These are phyloP conservation scores for Cryptophagus acutangulus DNA, from an alignment of 2,888 invertebrate genomes.

Conservation along the genomic window DNA sequence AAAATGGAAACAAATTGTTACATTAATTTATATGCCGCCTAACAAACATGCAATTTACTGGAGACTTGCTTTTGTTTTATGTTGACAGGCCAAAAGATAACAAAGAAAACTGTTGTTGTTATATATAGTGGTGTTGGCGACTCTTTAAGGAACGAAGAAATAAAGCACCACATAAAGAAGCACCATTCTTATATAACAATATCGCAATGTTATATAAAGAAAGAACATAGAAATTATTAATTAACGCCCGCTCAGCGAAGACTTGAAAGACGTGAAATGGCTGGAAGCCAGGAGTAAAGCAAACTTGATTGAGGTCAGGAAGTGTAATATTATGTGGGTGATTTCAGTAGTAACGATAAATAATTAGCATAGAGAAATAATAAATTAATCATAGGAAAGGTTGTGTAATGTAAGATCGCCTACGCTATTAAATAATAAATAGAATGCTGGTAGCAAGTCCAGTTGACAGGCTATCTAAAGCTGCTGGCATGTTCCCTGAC, in stretches of 20 bases:
- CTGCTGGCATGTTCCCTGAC: slow-evolving; percentile 19
- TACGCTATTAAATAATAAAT: too few relatives aligned
- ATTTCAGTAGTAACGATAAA: too few relatives aligned
- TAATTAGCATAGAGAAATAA: too few relatives aligned
- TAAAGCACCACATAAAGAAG: slow-evolving; percentile 8
- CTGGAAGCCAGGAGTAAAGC: too few relatives aligned
- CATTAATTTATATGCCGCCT: slow-evolving; percentile 30
- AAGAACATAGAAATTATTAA: too few relatives aligned
- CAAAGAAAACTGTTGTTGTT: too few relatives aligned
- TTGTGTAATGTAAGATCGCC: too few relatives aligned
- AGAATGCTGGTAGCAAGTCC: slow-evolving; percentile 15
- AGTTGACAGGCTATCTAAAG: slow-evolving; percentile 18
- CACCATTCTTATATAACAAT: slow-evolving; percentile 7
- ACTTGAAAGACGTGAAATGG: too few relatives aligned
- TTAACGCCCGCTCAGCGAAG: slow-evolving; percentile 22
- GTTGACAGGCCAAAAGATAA: slow-evolving; percentile 29
- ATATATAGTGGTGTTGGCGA: slow-evolving; percentile 21
- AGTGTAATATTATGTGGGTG: too few relatives aligned
- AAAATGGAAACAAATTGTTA: slow-evolving; percentile 32
- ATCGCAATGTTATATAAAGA: too few relatives aligned
- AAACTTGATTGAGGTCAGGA: too few relatives aligned
- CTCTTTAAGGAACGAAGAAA: slow-evolving; percentile 16
- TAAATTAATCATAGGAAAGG: too few relatives aligned
- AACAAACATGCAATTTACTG: slow-evolving; percentile 28
- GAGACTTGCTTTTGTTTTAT: slow-evolving; percentile 29